Conservation (phyloP, 2,888 invertebrate genomes). For the Liodrosophila aerea region DNA sequence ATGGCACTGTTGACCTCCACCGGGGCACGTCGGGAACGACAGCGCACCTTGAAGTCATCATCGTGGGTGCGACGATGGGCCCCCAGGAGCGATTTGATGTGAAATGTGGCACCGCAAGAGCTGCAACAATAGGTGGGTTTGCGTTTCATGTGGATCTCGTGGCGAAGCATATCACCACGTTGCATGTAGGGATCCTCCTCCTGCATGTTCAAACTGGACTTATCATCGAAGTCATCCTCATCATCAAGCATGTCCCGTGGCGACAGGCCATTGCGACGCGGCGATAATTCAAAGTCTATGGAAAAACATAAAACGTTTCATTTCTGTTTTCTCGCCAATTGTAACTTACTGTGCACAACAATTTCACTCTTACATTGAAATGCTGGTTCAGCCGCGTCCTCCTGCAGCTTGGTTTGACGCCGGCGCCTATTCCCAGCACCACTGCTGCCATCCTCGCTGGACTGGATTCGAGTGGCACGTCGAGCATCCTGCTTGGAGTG, state of each 20-base stretch:
- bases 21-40: slow-evolving; percentile 5
- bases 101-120: slow-evolving; percentile 55
- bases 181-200: slow-evolving; percentile 15
- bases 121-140: slow-evolving; percentile 48
- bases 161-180: slow-evolving; percentile 3
- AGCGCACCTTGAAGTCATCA: slow-evolving; percentile 56
- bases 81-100: slow-evolving; percentile 58
- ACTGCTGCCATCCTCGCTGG: slow-evolving; percentile 20
- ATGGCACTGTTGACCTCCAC: slow-evolving; percentile 24
- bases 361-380: too few species aligned
- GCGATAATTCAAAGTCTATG: slow-evolving; percentile 39
- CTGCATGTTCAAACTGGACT: slow-evolving; percentile 10
- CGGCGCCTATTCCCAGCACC: neutral
- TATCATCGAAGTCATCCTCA: slow-evolving; percentile 30
- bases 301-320: neutral
- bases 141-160: slow-evolving; percentile 22
- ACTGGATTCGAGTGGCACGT: too few species aligned
- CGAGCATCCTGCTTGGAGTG: too few species aligned
- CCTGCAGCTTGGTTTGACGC: slow-evolving; percentile 13
- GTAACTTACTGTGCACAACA: too few species aligned
- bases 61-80: slow-evolving; percentile 61
- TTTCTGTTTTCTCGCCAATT: too few species aligned
- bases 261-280: slow-evolving; percentile 59
- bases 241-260: slow-evolving; percentile 31
- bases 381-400: neutral